A percentile compares a stretch with the other conserved stretches of the same genome.
Evolutionary conservation across 2,797 vertebrate genomes (phyloP).

Genomic region (Yasuhikotakia modesta): DNA sequence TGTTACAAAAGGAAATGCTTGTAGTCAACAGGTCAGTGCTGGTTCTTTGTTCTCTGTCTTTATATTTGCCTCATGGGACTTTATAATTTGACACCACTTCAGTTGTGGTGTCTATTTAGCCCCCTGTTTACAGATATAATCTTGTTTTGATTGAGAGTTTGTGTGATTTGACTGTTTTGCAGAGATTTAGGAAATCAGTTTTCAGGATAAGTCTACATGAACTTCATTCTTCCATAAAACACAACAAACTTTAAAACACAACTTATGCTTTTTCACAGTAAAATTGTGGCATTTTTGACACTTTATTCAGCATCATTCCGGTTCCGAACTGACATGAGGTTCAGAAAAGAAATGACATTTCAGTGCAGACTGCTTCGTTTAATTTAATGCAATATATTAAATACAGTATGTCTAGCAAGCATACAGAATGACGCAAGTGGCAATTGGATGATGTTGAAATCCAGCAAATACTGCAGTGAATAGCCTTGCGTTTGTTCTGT

Average conservation of each 20-base stretch:
- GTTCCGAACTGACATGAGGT: no score
- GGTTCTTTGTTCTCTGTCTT: conserved; percentile 24
- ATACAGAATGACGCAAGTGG: conserved; percentile 42
- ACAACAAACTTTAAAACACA: no score
- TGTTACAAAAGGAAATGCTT: conserved; percentile 8
- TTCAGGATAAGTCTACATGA: no score
- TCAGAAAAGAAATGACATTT: no score
- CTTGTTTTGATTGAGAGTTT: neutral
- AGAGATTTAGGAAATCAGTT: neutral
- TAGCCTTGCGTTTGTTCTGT: conserved; percentile 52
- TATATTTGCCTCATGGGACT: conserved; percentile 31
- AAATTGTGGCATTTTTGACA: no score
- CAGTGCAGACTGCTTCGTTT: no score
- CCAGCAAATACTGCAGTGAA: conserved; percentile 57
- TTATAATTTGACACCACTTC: conserved; percentile 38
- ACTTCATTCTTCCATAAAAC: no score
- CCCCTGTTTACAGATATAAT: neutral
- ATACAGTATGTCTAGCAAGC: neutral
- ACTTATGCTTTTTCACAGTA: no score
- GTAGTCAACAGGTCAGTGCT: conserved; percentile 19
- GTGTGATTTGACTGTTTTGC: neutral
- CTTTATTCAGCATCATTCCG: no score
- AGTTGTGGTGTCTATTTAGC: conserved; percentile 17
- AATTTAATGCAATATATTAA: neutral
- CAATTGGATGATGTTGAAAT: conserved; percentile 52